Conservation (phyloP, 2,113 vertebrate genomes). For the Rynchops niger region DNA sequence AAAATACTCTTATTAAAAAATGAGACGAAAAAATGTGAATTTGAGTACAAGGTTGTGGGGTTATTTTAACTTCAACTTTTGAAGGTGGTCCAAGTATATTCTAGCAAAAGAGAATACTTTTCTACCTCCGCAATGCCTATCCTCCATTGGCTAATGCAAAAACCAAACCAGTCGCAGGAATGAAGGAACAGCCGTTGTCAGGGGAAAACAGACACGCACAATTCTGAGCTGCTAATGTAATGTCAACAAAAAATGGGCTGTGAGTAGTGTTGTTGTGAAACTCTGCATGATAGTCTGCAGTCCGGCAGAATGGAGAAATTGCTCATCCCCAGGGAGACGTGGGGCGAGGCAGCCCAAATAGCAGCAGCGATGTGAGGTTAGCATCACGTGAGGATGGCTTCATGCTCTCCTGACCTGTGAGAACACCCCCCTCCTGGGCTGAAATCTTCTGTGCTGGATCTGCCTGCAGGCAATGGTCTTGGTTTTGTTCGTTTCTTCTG, state of each 20-base stretch:
- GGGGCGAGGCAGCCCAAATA: background rate
- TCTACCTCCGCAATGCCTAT: background rate
- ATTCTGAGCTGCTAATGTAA: background rate
- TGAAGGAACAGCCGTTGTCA: background rate
- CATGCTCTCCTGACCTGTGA: background rate
- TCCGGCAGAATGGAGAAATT: background rate
- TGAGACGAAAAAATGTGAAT: background rate
- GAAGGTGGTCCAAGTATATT: background rate
- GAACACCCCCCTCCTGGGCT: background rate
- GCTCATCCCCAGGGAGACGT: background rate
- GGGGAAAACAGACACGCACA: background rate
- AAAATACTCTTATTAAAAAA: background rate
- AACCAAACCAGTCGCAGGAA: background rate
- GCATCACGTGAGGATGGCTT: background rate
- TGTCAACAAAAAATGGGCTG: background rate
- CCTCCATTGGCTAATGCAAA: background rate
- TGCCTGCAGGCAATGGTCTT: background rate
- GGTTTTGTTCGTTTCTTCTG: background rate
- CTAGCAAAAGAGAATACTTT: background rate
- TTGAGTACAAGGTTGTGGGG: background rate
- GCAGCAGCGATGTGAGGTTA: background rate
- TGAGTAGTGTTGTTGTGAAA: background rate
- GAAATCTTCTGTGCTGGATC: background rate
- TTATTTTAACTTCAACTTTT: background rate
- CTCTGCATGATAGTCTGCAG: background rate